These are phyloP conservation scores for Alaudala cheleensis DNA, from an alignment of 2,113 vertebrate genomes.

Conservation along the genomic window DNA sequence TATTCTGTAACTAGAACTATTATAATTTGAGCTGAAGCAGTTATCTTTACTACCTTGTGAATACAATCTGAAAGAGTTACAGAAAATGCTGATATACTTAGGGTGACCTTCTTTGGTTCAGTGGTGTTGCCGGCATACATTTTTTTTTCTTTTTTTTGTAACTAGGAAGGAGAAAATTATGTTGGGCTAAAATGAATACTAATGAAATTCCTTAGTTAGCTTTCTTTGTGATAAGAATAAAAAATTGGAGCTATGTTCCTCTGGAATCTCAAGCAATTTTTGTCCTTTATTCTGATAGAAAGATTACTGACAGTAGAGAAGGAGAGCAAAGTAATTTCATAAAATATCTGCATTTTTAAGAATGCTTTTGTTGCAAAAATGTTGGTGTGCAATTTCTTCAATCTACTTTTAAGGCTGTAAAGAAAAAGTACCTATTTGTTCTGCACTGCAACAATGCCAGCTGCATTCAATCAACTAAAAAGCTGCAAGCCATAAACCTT, in stretches of 20 bases:
- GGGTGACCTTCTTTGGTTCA: slow-evolving; percentile 67
- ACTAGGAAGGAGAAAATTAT: slow-evolving; percentile 74
- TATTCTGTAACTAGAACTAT: slow-evolving; percentile 44
- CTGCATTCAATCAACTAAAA: slow-evolving; percentile 89
- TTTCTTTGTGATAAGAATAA: slow-evolving; percentile 78
- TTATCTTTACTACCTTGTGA: slow-evolving; percentile 59
- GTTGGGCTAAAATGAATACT: slow-evolving; percentile 76
- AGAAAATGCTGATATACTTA: slow-evolving; percentile 62
- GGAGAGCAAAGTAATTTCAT: slow-evolving; percentile 73
- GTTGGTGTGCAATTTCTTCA: slow-evolving; percentile 76
- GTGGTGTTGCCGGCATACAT: slow-evolving; percentile 34
- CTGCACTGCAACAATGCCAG: slow-evolving; percentile 85
- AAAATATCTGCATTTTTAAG: slow-evolving; percentile 81
- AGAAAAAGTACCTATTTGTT: slow-evolving; percentile 86
- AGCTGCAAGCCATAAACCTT: slow-evolving; percentile 88
- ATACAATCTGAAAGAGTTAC: slow-evolving; percentile 58
- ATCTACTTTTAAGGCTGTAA: slow-evolving; percentile 80
- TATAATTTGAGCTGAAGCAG: slow-evolving; percentile 59
- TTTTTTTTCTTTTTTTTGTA: slow-evolving; percentile 71
- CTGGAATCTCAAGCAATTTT: slow-evolving; percentile 61
- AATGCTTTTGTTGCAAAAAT: slow-evolving; percentile 79
- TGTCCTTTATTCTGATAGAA: slow-evolving; percentile 73
- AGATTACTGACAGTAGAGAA: slow-evolving; percentile 70
- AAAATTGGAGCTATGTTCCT: slow-evolving; percentile 63
- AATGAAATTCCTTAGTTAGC: slow-evolving; percentile 80